Base-by-base conservation (phyloP, 2,888 invertebrate genomes). In the Zele albiditarsus region DNA sequence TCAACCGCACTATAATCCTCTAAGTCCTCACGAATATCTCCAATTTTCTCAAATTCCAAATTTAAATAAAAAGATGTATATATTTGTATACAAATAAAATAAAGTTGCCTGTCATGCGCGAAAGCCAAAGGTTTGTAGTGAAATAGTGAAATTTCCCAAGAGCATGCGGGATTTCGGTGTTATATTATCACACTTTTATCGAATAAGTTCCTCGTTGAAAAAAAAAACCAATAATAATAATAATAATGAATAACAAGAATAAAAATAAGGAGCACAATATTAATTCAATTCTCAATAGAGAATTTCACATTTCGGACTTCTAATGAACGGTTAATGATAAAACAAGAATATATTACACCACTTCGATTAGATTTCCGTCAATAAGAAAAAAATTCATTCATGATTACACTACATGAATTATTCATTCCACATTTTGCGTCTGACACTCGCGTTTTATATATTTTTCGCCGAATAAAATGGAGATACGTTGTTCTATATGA, bases 41-140 rank as follows among this genome's bases (percentile, higher is more conserved):
- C 65, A 66, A 57, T 28, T 28, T 20, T 60, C 38, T 71, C 68
- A 70, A 65, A 74, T 42, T 74, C 66, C 20, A 66, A 58, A 69
- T 49, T 63, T 53, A 46, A 12, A 63, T 31, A 63, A 27, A 31
- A 33, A 23, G 16, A 71, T 71, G 49, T 38, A 49, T 63, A 46
- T 49, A 49, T n/a, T 38, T 73, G 3, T 16, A 75, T 66, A 20
- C 8, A 46, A 66, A 66, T 53, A 63, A 67, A 75, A 80, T 79
- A 83, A 84, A 81, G 77, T 82, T 85, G 81, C 82, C 80, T 85
- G 83, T 82, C 88, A 88, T 87, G 88, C 88, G 87, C 87, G 83
- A 85, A 88, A 88, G 86, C 87, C 80, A 85, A 84, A 84, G 83
- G 78, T 86, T 82, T 85, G 83, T 86, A 84, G 85, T 86, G 84